These are phyloP conservation scores for Antheraea yamamai DNA, from an alignment of 2,888 invertebrate genomes.

Conservation along the genomic window DNA sequence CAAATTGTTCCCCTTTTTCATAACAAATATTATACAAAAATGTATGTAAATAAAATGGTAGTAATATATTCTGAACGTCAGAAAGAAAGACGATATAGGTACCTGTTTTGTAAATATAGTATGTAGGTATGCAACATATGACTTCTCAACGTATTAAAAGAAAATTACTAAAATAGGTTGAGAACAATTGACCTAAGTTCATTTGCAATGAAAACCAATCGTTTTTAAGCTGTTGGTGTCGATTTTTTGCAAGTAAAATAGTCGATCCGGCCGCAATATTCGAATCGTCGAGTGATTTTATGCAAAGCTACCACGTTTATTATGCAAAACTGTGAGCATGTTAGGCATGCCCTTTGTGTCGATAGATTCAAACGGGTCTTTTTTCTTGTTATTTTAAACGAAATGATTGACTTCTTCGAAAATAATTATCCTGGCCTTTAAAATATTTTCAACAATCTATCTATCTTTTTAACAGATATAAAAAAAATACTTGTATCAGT, in stretches of 20 bases:
- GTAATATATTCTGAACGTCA: too few species aligned
- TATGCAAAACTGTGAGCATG: background rate
- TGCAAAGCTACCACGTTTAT: background rate
- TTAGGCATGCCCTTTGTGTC: background rate
- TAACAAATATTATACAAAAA: too few species aligned
- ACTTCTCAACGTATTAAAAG: too few species aligned
- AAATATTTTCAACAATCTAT: too few species aligned
- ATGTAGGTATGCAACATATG: too few species aligned
- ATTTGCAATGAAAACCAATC: background rate
- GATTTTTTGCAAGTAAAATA: conserved; percentile 6
- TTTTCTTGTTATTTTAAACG: background rate
- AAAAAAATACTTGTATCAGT: too few species aligned
- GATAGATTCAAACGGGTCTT: background rate
- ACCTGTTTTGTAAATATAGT: too few species aligned
- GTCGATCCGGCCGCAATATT: background rate
- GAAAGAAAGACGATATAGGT: too few species aligned
- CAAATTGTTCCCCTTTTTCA: too few species aligned
- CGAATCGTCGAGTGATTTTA: conserved; percentile 6
- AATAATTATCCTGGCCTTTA: too few species aligned
- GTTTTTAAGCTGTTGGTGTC: background rate
- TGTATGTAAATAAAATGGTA: too few species aligned
- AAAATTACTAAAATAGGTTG: background rate
- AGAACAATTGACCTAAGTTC: background rate
- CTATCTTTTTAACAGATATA: too few species aligned
- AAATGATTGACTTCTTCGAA: background rate